Evolutionary conservation across 2,797 vertebrate species (phyloP).

Genomic region (Schizopygopsis malacanthus): DNA sequence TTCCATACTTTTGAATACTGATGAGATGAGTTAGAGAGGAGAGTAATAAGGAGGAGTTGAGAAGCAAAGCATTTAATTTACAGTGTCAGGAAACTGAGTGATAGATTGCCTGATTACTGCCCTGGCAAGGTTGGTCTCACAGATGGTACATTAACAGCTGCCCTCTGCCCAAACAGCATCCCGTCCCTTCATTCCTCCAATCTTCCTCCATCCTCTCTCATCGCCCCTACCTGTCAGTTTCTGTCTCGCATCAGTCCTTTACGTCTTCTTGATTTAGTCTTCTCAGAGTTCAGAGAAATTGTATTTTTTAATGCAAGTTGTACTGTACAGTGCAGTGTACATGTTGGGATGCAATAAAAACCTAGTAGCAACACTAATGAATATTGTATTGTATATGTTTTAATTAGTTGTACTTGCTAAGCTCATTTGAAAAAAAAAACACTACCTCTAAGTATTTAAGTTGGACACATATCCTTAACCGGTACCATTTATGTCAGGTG

Average conservation of each 20-base stretch:
- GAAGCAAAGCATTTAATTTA: slow-evolving; percentile 74
- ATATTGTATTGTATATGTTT: not conserved
- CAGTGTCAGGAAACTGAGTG: slow-evolving; percentile 78
- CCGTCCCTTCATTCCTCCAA: slow-evolving; percentile 52
- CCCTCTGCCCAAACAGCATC: slow-evolving; percentile 70
- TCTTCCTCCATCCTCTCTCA: slow-evolving; percentile 31
- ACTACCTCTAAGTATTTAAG: not conserved
- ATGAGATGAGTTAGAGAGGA: not conserved
- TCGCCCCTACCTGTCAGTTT: slow-evolving; percentile 15
- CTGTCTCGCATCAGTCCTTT: slow-evolving; percentile 24
- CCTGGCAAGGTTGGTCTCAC: slow-evolving; percentile 81
- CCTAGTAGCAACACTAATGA: not conserved
- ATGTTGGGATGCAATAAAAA: not conserved
- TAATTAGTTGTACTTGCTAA: not conserved
- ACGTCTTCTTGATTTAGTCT: slow-evolving; percentile 14
- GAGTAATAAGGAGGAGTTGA: slow-evolving; percentile 9
- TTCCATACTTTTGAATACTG: not conserved
- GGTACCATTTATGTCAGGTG: not conserved
- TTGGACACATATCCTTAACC: not conserved
- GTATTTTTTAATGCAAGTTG: not conserved
- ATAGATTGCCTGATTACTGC: slow-evolving; percentile 87
- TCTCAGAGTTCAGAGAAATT: not conserved
- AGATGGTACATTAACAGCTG: slow-evolving; percentile 81
- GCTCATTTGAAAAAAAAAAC: not conserved
- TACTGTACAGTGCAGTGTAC: not conserved